phyloP scores from a whole-genome alignment of 2,113 vertebrate species.

The Semicossyphus pulcher region DNA sequence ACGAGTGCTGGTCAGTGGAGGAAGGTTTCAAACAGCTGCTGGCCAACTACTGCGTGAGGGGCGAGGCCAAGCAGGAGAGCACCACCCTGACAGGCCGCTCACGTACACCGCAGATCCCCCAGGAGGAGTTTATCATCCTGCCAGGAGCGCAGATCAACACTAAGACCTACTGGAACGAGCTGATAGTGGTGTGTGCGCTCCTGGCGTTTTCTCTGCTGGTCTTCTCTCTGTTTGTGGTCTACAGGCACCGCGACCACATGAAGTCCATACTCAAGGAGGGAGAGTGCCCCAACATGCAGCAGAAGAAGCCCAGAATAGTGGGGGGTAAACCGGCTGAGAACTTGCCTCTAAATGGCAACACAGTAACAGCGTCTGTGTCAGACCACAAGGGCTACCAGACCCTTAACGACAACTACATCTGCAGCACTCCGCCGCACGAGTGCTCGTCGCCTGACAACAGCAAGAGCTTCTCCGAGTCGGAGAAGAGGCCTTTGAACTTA shows the following conservation, averaged over 20 bases:
- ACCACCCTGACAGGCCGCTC: conserved; percentile 82
- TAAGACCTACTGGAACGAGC: conserved; percentile 95
- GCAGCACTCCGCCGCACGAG: conserved; percentile 86
- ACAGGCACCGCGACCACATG: conserved; percentile 88
- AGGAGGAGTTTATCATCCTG: conserved; percentile 76
- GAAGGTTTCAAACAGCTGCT: conserved; percentile 90
- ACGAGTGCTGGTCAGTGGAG: conserved; percentile 95
- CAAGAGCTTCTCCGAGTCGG: conserved; percentile 87
- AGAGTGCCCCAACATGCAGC: conserved; percentile 84
- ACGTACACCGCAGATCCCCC: conserved; percentile 57
- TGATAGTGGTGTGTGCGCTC: conserved; percentile 90
- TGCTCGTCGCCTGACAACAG: conserved; percentile 83
- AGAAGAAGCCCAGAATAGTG: conserved; percentile 84
- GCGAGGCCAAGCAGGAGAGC: conserved; percentile 74
- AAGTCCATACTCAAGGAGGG: conserved; percentile 92
- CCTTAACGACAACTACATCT: conserved; percentile 90
- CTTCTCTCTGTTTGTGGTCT: conserved; percentile 87
- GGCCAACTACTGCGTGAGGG: conserved; percentile 90
- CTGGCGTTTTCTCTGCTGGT: conserved; percentile 84
- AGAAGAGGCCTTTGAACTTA: conserved; percentile 89
- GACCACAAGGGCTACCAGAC: conserved; percentile 97
- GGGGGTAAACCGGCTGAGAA: conserved; percentile 86
- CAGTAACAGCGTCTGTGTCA: conserved; percentile 75
- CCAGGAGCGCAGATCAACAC: conserved; percentile 80
- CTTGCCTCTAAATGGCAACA: conserved; percentile 89